Percentiles rank a stretch among this genome's conserved stretches.
phyloP scores from a whole-genome alignment of 2,797 vertebrate species.

The Anguilla obscura region DNA sequence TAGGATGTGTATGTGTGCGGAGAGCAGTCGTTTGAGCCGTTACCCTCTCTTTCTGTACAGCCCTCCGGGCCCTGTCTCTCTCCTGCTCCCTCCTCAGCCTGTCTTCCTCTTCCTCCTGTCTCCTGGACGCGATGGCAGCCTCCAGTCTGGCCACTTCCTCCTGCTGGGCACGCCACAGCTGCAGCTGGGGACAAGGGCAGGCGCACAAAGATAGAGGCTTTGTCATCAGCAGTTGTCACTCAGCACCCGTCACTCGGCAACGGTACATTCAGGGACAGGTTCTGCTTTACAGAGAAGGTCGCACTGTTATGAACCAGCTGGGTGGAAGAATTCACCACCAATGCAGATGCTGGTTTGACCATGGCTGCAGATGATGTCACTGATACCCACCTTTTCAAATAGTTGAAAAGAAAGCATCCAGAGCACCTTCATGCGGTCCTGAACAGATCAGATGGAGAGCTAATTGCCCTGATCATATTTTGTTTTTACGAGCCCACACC shows the following conservation, averaged over 20 bases:
- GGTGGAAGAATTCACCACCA: neutral
- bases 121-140: conserved; percentile 77
- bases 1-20: conserved; percentile 13
- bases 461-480: no score
- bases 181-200: conserved; percentile 71
- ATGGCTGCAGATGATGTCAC: no score
- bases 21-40: conserved; percentile 9
- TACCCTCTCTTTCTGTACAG: conserved; percentile 77
- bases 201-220: neutral
- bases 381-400: no score
- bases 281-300: neutral
- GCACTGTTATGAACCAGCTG: neutral
- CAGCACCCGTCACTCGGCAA: neutral
- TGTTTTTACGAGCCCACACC: no score
- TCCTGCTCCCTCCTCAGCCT: conserved; percentile 73
- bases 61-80: conserved; percentile 73
- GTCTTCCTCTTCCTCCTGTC: conserved; percentile 74
- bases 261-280: neutral
- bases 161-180: conserved; percentile 81
- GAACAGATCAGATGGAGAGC: no score
- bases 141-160: conserved; percentile 82
- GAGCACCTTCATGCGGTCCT: no score
- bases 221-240: neutral
- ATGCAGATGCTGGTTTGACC: neutral
- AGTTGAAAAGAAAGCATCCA: no score